Evolutionary conservation across 2,888 invertebrate genomes (phyloP).

Genomic region (Heliconius aoede): DNA sequence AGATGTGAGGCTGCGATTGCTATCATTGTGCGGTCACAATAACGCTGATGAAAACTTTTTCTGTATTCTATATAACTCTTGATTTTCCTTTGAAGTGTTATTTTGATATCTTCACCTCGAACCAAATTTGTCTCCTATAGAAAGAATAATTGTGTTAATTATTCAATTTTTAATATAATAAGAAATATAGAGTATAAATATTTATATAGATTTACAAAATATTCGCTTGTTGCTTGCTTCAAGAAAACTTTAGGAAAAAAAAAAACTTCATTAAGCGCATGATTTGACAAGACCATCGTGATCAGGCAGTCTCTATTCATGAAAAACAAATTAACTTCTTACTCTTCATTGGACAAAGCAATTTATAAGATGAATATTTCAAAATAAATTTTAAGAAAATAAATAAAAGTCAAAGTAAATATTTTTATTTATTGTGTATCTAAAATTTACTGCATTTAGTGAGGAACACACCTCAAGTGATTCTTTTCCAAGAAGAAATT

Average conservation of each 20-base stretch:
- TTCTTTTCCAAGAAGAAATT: not conserved
- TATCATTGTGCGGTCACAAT: constrained; percentile 69
- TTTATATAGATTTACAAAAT: not conserved
- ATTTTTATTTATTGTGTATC: not conserved
- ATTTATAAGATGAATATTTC: constrained; percentile 55
- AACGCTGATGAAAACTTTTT: constrained; percentile 65
- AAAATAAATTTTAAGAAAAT: constrained; percentile 46
- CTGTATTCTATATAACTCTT: constrained; percentile 44
- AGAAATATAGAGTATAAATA: not conserved
- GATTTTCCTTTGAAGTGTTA: constrained; percentile 43
- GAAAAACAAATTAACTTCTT: constrained; percentile 76
- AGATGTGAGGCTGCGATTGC: constrained; percentile 57
- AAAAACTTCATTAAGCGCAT: constrained; percentile 75
- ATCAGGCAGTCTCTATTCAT: constrained; percentile 65
- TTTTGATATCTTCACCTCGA: constrained; percentile 35
- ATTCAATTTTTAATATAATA: not conserved
- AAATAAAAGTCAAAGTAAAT: not conserved
- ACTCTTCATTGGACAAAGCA: constrained; percentile 59
- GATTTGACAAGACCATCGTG: constrained; percentile 75
- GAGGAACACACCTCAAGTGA: not conserved
- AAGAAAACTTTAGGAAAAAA: constrained; percentile 32
- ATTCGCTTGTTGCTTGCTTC: not conserved
- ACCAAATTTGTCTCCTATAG: constrained; percentile 12
- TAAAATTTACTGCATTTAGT: not conserved
- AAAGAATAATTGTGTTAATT: not conserved